phyloP scores from a whole-genome alignment of 2,888 invertebrate species.

The Ophion obscuratus region DNA sequence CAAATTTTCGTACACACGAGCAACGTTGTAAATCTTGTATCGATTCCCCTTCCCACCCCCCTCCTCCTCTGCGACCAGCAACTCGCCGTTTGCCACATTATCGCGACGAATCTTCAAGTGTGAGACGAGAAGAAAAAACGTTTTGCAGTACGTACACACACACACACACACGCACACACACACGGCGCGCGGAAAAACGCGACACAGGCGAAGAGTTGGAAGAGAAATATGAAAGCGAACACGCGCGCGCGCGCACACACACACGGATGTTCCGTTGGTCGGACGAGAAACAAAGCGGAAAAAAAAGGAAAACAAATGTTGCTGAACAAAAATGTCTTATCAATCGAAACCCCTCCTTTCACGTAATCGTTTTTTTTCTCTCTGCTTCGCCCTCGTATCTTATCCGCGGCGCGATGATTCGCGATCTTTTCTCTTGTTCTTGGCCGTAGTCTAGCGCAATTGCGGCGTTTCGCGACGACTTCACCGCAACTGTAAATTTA shows the following conservation, averaged over 20 bases:
- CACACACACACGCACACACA: neutral
- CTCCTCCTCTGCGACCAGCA: neutral
- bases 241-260: slow-evolving; percentile 19
- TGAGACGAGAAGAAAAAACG: slow-evolving; percentile 15
- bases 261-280: slow-evolving; percentile 24
- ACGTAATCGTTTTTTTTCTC: slow-evolving; percentile 29
- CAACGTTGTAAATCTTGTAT: slow-evolving; percentile 55
- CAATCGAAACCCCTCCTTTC: slow-evolving; percentile 29
- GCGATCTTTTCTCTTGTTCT: slow-evolving; percentile 49
- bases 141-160: neutral
- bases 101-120: slow-evolving; percentile 26
- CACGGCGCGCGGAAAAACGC: neutral
- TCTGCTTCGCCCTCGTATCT: slow-evolving; percentile 28
- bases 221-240: slow-evolving; percentile 10
- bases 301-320: slow-evolving; percentile 49
- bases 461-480: slow-evolving; percentile 47
- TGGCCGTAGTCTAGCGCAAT: slow-evolving; percentile 50
- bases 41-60: slow-evolving; percentile 37
- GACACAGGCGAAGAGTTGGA: slow-evolving; percentile 32
- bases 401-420: slow-evolving; percentile 53
- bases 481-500: slow-evolving; percentile 52
- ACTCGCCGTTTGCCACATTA: slow-evolving; percentile 39
- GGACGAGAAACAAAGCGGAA: slow-evolving; percentile 31
- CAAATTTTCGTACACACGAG: slow-evolving; percentile 38
- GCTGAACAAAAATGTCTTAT: slow-evolving; percentile 51